Evolutionary conservation across 1,140 invertebrate species (phyloP), one percentile per base, ranked within the genome.

Genomic region (Platyscapa corneri): DNA sequence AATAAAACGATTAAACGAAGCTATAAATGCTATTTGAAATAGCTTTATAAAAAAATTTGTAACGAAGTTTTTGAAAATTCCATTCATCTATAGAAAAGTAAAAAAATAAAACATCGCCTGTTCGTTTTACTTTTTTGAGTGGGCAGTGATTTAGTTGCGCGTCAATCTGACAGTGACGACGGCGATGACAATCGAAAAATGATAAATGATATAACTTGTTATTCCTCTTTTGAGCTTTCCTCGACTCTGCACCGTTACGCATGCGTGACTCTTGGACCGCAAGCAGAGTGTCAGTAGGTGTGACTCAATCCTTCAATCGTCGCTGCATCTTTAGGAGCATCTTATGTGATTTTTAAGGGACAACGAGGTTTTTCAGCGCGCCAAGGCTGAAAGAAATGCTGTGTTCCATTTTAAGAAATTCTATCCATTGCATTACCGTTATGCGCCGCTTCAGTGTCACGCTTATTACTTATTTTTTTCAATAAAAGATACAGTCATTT

Each of bases 101-200:
- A 46, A 7, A 46, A 7, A 46, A 27, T 27, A 60, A 60, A 60
- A 60, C 20, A 27, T 60, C 20, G 2, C 23, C 49, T 16, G 18
- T 79, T 64, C 34, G 34, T 65, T 65, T 39, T 65, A 20, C n/a
- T 53, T 67, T 80, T 86, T 83, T 88, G 87, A 93, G 84, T 81
- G 93, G 89, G 56, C 90, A 82, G 74, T 89, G 81, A 86, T 88
- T 90, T 76, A 91, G 87, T 87, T 94, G 42, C 90, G 90, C 16
- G 85, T 88, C 49, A 3, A 70, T 81, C 30, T 53, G 88, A 90
- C 77, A 83, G 82, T 80, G 86, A 79, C 53, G 86, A 87, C 16
- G 74, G 82, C 70, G 88, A 86, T 78, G 82, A 83, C 74, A 60
- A 83, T 81, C 82, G 56, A 60, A 53, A 20, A 74, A 74, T 83